Conservation (phyloP, 2,888 invertebrate genomes). For the Tenthredo amoena region DNA sequence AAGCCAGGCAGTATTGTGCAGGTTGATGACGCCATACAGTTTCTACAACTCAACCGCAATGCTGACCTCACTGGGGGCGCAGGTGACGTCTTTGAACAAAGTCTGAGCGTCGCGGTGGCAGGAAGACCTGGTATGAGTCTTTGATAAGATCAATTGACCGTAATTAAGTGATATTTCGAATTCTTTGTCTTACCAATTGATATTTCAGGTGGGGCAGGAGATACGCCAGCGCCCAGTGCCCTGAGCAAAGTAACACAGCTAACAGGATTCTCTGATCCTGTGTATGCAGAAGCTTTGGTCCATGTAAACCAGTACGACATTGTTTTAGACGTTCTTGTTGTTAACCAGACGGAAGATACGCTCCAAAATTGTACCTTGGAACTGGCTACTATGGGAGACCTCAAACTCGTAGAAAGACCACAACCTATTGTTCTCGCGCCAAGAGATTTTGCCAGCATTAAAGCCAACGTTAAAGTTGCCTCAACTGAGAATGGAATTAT, state of each 20-base stretch:
- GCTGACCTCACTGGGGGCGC: conserved; percentile 82
- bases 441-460: conserved; percentile 98
- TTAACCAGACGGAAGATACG: conserved; percentile 99
- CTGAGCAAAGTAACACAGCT: conserved; percentile 94
- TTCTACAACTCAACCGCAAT: conserved; percentile 87
- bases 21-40: conserved; percentile 92
- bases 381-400: conserved; percentile 97
- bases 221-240: conserved; percentile 81
- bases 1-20: conserved; percentile 86
- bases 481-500: conserved; percentile 99
- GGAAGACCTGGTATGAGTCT: conserved; percentile 78
- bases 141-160: background rate
- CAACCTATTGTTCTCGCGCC: conserved; percentile 97
- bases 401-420: conserved; percentile 98
- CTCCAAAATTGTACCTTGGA: conserved; percentile 99
- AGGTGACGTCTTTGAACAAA: conserved; percentile 95
- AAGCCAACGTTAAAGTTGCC: conserved; percentile 99
- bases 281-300: conserved; percentile 99
- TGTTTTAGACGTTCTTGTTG: conserved; percentile 97
- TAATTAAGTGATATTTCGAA: background rate
- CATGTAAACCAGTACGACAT: conserved; percentile 99
- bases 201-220: conserved; percentile 72
- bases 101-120: conserved; percentile 93
- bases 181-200: conserved; percentile 4
- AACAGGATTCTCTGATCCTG: conserved; percentile 99